Evolutionary conservation across 1,140 invertebrate genomes (phyloP).

Genomic region (Zaprionus nigranus): DNA sequence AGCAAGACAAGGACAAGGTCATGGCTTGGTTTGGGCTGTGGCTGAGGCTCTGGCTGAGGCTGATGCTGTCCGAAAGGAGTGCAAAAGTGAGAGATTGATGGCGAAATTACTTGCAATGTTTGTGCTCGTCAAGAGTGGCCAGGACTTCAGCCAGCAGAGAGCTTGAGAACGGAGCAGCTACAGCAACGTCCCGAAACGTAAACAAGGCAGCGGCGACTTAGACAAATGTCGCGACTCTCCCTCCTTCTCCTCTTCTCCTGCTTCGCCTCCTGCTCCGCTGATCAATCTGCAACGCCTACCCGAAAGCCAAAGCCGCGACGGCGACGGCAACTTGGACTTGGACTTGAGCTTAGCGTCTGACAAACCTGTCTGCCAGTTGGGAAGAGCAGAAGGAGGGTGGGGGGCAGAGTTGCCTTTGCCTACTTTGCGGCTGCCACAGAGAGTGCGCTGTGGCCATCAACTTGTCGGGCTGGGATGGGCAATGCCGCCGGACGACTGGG

Average conservation of each 20-base stretch:
- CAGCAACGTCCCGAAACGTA: background rate
- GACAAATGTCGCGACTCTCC: slow-evolving; percentile 62
- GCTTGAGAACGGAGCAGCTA: background rate
- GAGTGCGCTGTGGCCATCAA: slow-evolving; percentile 54
- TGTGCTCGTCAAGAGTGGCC: slow-evolving; percentile 27
- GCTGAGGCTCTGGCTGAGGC: background rate
- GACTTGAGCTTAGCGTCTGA: slow-evolving; percentile 26
- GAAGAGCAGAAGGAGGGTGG: background rate
- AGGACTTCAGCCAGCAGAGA: background rate
- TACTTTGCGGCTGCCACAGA: slow-evolving; percentile 57
- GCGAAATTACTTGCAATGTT: slow-evolving; percentile 81
- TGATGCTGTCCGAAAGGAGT: slow-evolving; percentile 70
- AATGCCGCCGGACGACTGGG: background rate
- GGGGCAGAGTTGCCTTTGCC: slow-evolving; percentile 59
- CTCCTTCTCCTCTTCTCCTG: background rate
- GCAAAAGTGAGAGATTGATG: slow-evolving; percentile 84
- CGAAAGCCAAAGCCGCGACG: slow-evolving; percentile 42
- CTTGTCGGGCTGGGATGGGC: slow-evolving; percentile 53
- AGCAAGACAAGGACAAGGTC: slow-evolving; percentile 72
- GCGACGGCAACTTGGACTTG: slow-evolving; percentile 6
- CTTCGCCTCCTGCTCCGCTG: slow-evolving; percentile 34
- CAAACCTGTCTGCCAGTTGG: slow-evolving; percentile 67
- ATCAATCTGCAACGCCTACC: slow-evolving; percentile 80
- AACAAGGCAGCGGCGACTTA: slow-evolving; percentile 52
- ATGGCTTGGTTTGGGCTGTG: slow-evolving; percentile 24